phyloP scores from a whole-genome alignment of 2,113 vertebrate species.

The Callocephalon fimbriatum region DNA sequence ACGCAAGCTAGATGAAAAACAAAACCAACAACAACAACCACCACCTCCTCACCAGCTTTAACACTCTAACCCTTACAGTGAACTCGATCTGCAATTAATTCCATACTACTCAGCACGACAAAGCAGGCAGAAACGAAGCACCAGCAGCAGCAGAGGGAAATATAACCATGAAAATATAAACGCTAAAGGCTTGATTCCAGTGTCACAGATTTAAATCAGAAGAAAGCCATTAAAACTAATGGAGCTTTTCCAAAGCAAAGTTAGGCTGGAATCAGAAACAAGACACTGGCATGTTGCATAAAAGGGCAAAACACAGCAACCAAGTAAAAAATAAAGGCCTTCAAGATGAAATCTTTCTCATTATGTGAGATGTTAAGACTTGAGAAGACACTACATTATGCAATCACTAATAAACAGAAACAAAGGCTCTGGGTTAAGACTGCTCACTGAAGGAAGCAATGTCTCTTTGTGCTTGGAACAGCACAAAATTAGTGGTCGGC shows the following conservation, averaged over 20 bases:
- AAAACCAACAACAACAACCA: neutral
- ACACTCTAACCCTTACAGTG: neutral
- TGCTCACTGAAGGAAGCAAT: neutral
- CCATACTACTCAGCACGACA: neutral
- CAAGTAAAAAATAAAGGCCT: neutral
- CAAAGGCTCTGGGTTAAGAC: neutral
- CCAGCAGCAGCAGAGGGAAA: neutral
- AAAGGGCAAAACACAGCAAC: neutral
- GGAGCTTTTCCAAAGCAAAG: neutral
- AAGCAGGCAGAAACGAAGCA: neutral
- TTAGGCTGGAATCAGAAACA: neutral
- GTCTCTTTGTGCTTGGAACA: neutral
- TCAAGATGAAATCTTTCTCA: neutral
- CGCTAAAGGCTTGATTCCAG: neutral
- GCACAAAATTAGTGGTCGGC: neutral
- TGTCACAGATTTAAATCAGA: neutral
- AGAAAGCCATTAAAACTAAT: neutral
- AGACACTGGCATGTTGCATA: neutral
- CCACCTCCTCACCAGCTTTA: neutral
- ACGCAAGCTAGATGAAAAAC: neutral
- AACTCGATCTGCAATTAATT: neutral
- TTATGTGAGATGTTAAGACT: neutral
- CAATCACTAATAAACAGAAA: neutral
- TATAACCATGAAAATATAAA: neutral
- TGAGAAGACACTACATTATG: neutral